Conservation (phyloP, 2,797 vertebrate species). For the Sebastiscus tertius region DNA sequence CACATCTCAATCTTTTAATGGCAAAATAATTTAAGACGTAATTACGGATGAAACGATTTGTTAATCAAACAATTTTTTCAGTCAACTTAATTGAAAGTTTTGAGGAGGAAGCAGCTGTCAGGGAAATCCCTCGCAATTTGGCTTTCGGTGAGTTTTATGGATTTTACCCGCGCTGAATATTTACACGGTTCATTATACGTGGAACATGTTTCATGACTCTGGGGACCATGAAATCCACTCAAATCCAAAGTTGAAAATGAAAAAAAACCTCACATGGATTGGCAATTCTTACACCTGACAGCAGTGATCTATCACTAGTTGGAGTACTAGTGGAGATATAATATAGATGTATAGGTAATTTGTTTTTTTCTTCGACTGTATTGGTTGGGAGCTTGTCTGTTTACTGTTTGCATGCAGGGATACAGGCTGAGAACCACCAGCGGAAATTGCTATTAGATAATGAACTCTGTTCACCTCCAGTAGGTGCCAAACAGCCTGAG, state of each 20-base stretch:
- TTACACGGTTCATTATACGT: constrained; percentile 30
- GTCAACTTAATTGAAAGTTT: not conserved
- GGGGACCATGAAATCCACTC: constrained; percentile 28
- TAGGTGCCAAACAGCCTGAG: constrained; percentile 73
- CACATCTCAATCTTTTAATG: not conserved
- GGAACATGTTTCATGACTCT: constrained; percentile 17
- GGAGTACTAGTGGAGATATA: not conserved
- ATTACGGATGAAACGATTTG: not conserved
- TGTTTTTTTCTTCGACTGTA: constrained; percentile 5
- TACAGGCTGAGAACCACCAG: constrained; percentile 45
- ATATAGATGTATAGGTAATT: constrained; percentile 22
- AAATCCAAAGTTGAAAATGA: constrained; percentile 9
- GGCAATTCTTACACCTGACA: constrained; percentile 2
- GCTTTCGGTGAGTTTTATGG: constrained; percentile 25
- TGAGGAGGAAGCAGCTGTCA: not conserved
- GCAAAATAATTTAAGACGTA: not conserved
- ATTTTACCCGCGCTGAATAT: constrained; percentile 25
- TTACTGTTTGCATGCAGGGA: constrained; percentile 59
- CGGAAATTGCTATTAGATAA: constrained; percentile 76
- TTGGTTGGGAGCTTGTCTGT: constrained; percentile 42
- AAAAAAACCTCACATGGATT: not conserved
- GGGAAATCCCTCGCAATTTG: not conserved
- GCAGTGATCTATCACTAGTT: constrained; percentile 9
- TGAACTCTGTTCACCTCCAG: constrained; percentile 70
- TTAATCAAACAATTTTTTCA: not conserved